phyloP scores from a whole-genome alignment of 64 coral and sea anemone genomes.

The Platygyra sinensis region DNA sequence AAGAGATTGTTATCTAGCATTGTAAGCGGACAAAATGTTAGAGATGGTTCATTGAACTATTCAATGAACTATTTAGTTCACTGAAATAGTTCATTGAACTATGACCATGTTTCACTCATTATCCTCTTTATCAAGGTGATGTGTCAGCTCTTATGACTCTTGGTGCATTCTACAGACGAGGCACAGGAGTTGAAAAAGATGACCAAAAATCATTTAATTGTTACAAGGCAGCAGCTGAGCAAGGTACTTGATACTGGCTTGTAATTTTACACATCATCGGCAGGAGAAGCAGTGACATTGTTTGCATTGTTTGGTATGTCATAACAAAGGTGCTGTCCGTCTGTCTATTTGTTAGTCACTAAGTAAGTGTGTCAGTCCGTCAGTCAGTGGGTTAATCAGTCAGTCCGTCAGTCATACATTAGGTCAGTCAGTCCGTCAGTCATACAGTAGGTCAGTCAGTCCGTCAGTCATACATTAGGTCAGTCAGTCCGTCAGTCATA shows the following conservation, averaged over 20 bases:
- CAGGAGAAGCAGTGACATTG: not conserved
- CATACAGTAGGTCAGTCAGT: too few species aligned
- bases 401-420: too few species aligned
- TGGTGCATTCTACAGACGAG: conserved; percentile 82
- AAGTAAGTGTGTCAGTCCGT: too few species aligned
- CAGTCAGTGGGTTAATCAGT: not conserved
- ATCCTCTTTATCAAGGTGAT: conserved; percentile 53
- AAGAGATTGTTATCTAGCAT: too few species aligned
- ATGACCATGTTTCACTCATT: too few species aligned
- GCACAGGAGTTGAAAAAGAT: conserved; percentile 77
- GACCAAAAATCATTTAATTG: conserved; percentile 74
- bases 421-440: not conserved
- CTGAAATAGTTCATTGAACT: too few species aligned
- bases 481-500: too few species aligned
- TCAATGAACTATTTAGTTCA: too few species aligned
- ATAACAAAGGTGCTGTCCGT: not conserved
- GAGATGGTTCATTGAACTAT: too few species aligned
- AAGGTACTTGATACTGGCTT: conserved; percentile 48
- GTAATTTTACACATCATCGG: not conserved
- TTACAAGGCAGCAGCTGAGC: conserved; percentile 75
- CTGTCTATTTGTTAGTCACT: too few species aligned
- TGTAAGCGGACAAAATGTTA: too few species aligned
- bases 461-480: too few species aligned
- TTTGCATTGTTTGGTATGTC: not conserved
- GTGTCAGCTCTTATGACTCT: conserved; percentile 76